Conservation (phyloP, 2,888 invertebrate genomes). For the Drosophila greeni region DNA sequence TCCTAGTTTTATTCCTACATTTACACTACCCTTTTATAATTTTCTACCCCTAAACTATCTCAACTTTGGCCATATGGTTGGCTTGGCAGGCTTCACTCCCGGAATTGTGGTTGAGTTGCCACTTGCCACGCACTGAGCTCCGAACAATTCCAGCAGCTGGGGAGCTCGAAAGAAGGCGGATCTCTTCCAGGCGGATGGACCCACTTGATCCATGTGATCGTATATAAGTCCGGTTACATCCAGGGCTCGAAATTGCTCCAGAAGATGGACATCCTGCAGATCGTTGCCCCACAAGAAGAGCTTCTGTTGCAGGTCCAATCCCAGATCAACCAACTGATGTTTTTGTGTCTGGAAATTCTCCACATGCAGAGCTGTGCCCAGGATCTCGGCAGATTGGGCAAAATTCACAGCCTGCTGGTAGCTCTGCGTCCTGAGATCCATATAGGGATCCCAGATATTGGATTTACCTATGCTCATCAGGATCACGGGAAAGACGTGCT, state of each 20-base stretch:
- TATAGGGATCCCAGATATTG: constrained; percentile 82
- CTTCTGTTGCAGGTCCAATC: constrained; percentile 87
- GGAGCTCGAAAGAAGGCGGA: constrained; percentile 62
- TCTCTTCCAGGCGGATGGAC: constrained; percentile 66
- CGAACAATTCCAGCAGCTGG: constrained; percentile 65
- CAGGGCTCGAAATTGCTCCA: constrained; percentile 89
- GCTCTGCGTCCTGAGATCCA: constrained; percentile 88
- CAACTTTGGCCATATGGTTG: constrained; percentile 68
- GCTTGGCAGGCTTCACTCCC: constrained; percentile 65
- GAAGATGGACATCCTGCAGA: constrained; percentile 89
- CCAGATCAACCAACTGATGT: constrained; percentile 83
- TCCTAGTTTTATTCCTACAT: neutral
- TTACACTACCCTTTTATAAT: neutral
- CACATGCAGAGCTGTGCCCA: constrained; percentile 93
- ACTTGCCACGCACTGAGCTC: constrained; percentile 65
- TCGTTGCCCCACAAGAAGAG: constrained; percentile 98
- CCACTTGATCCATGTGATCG: constrained; percentile 86
- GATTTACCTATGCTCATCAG: constrained; percentile 82
- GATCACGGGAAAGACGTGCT: constrained; percentile 96
- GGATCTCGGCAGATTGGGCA: constrained; percentile 87
- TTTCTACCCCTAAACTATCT: constrained; percentile 23
- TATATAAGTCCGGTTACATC: constrained; percentile 97
- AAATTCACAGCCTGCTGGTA: constrained; percentile 89
- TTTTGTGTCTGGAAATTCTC: constrained; percentile 87
- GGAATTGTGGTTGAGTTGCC: constrained; percentile 62